A percentile compares a stretch with the other conserved stretches of the same genome.
Evolutionary conservation across 1,140 invertebrate genomes (phyloP).

Genomic region (Fopius arisanus): DNA sequence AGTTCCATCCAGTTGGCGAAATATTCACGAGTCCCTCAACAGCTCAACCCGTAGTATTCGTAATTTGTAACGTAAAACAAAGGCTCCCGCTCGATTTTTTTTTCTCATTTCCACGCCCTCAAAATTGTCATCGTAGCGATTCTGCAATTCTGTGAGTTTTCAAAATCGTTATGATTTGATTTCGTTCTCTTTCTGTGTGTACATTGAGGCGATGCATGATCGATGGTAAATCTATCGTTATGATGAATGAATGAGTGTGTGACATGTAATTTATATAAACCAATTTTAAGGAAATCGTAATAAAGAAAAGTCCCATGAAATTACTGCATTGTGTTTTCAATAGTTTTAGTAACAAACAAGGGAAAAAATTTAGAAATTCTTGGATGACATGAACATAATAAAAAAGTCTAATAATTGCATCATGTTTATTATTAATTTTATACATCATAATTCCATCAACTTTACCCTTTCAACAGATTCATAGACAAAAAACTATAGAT

Average conservation of each 20-base stretch:
- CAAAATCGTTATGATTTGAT: not conserved
- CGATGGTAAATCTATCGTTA: conserved; percentile 42
- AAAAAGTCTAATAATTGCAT: no score
- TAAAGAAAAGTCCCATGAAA: not conserved
- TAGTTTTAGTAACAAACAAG: not conserved
- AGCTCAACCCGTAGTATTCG: conserved; percentile 29
- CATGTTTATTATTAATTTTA: no score
- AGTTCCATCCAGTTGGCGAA: conserved; percentile 43
- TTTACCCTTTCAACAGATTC: no score
- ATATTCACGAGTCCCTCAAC: conserved; percentile 38
- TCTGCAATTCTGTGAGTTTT: not conserved
- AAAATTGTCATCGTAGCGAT: not conserved
- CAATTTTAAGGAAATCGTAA: conserved; percentile 30
- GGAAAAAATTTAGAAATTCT: no score
- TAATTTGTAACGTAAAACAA: not conserved
- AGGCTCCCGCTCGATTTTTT: not conserved
- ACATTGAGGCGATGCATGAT: not conserved
- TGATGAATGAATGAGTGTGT: conserved; percentile 61
- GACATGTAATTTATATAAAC: conserved; percentile 62
- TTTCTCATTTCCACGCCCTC: not conserved
- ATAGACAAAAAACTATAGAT: no score
- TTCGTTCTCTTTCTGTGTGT: not conserved
- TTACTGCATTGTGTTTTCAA: not conserved
- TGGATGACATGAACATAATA: no score
- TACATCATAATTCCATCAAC: no score